phyloP scores from a whole-genome alignment of 2,113 vertebrate genomes.

The Beaufortia kweichowensis region DNA sequence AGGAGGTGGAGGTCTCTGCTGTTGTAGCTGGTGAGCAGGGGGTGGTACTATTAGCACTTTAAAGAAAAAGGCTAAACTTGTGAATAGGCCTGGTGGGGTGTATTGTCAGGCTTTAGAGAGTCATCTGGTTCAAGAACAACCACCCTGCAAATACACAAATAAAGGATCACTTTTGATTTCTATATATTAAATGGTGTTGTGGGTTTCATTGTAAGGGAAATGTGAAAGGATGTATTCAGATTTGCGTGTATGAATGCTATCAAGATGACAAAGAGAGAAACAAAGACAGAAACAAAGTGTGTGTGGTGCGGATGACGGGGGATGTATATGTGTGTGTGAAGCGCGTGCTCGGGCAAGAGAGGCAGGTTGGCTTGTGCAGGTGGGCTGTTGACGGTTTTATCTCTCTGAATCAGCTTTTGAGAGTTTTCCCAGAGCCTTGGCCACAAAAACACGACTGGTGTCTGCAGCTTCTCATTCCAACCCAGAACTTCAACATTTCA shows the following conservation, averaged over 20 bases:
- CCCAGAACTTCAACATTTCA: constrained; percentile 46
- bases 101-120: constrained; percentile 1
- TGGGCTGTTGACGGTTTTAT: constrained; percentile 71
- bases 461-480: constrained; percentile 50
- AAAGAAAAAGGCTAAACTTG: constrained; percentile 19
- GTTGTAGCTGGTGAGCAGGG: constrained; percentile 7
- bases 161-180: neutral
- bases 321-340: constrained; percentile 34
- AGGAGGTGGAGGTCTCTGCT: constrained; percentile 18
- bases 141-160: neutral
- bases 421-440: constrained; percentile 43
- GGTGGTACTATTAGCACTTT: constrained; percentile 9
- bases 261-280: constrained; percentile 7
- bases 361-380: constrained; percentile 60
- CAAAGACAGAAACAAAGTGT: constrained; percentile 33
- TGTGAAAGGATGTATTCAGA: neutral
- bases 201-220: neutral
- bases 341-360: constrained; percentile 44
- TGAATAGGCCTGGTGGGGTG: constrained; percentile 16
- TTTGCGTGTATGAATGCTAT: constrained; percentile 19
- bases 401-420: constrained; percentile 56
- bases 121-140: neutral
- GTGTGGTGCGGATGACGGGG: constrained; percentile 29
- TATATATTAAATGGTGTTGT: neutral
- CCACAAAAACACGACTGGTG: constrained; percentile 27